Percentiles rank a stretch among this genome's conserved stretches.
Conservation (phyloP, 1,140 invertebrate genomes). For the Physella acuta region DNA sequence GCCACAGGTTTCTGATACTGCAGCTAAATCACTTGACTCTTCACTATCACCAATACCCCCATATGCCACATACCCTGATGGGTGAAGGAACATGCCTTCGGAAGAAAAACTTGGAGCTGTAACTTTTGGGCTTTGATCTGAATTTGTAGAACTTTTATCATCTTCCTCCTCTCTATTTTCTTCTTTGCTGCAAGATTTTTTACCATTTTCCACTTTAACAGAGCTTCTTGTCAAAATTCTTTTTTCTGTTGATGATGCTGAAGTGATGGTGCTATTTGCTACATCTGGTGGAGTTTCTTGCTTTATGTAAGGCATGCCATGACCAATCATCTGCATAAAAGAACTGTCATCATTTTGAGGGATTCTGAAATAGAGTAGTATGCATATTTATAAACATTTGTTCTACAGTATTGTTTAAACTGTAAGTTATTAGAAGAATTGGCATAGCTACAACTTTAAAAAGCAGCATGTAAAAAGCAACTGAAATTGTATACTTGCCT, state of each 20-base stretch:
- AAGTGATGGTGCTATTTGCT: constrained; percentile 11
- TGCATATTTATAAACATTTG: too few relatives aligned
- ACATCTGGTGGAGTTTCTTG: constrained; percentile 23
- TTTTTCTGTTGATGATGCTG: neutral
- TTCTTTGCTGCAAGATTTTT: neutral
- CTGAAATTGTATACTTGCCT: too few relatives aligned
- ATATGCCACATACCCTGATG: constrained; percentile 26
- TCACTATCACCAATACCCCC: constrained; percentile 10
- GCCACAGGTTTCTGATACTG: neutral
- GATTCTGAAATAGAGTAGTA: neutral
- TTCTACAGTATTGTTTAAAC: too few relatives aligned
- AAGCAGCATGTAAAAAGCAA: too few relatives aligned
- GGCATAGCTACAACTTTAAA: too few relatives aligned
- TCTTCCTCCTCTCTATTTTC: constrained; percentile 5
- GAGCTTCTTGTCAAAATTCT: neutral
- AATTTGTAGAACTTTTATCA: constrained; percentile 29
- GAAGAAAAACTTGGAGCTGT: constrained; percentile 25
- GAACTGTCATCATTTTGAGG: neutral
- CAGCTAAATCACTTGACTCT: neutral
- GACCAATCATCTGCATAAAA: constrained; percentile 20
- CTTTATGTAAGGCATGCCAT: constrained; percentile 22
- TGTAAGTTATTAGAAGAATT: too few relatives aligned
- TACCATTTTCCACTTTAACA: neutral
- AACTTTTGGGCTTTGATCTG: constrained; percentile 28
- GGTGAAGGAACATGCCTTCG: constrained; percentile 24